Conservation (phyloP, 2,888 invertebrate species). For the Aspidapion aeneum region DNA sequence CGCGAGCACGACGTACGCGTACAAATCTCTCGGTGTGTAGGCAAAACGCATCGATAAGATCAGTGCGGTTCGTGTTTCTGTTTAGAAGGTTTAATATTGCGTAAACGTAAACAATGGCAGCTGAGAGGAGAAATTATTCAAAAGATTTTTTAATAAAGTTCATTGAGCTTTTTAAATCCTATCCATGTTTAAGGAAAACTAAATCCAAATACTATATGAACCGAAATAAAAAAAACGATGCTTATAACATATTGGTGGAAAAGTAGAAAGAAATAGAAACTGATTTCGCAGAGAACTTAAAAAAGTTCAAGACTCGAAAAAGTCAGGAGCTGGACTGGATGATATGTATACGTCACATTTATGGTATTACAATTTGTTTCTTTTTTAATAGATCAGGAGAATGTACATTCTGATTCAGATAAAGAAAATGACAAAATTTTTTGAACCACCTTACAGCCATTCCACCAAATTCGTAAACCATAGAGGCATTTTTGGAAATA, state of each 20-base stretch:
- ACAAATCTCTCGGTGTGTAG: no score
- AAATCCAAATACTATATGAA: slow-evolving; percentile 1
- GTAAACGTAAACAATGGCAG: no score
- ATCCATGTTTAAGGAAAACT: neutral
- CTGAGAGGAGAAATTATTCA: neutral
- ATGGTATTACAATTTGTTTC: slow-evolving; percentile 26
- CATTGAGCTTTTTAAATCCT: neutral
- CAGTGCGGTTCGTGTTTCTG: no score
- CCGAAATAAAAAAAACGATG: slow-evolving; percentile 15
- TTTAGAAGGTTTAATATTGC: no score
- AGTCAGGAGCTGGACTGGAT: slow-evolving; percentile 18
- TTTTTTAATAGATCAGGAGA: slow-evolving; percentile 21
- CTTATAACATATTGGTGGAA: slow-evolving; percentile 11
- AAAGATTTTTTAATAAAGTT: neutral
- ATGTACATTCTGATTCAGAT: neutral
- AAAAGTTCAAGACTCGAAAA: slow-evolving; percentile 19
- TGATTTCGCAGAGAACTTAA: slow-evolving; percentile 20
- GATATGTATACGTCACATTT: slow-evolving; percentile 22
- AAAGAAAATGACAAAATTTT: no score
- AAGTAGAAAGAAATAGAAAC: slow-evolving; percentile 15
- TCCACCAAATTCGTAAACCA: no score
- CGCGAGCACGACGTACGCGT: no score
- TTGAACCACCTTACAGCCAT: no score
- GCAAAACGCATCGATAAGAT: no score
- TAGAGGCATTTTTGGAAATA: no score